phyloP scores from a whole-genome alignment of 2,888 invertebrate species.

The Agrochola lota region DNA sequence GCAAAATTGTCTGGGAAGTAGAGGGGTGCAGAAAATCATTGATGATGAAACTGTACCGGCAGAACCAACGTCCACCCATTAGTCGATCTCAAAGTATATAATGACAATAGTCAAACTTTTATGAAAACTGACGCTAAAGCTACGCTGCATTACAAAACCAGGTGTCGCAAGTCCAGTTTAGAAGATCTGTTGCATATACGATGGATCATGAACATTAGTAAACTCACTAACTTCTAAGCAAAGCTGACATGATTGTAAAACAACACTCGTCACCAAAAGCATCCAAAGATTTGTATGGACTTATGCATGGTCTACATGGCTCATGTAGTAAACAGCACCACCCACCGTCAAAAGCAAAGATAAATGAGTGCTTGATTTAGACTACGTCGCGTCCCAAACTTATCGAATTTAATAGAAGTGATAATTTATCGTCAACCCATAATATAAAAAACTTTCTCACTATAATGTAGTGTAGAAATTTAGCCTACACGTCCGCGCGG shows the following conservation, averaged over 20 bases:
- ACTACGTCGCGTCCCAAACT: neutral
- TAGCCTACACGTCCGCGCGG: constrained; percentile 50
- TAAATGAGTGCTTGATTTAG: neutral
- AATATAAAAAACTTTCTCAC: constrained; percentile 26
- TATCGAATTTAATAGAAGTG: neutral
- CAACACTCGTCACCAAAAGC: neutral
- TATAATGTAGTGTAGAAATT: constrained; percentile 68
- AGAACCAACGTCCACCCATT: neutral
- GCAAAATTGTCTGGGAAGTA: constrained; percentile 8
- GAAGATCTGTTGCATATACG: neutral
- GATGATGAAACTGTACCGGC: neutral
- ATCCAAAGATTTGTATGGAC: neutral
- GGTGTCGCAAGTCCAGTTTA: neutral
- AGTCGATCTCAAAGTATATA: neutral
- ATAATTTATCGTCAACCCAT: constrained; percentile 15
- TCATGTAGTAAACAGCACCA: too few species aligned
- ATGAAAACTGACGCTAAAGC: neutral
- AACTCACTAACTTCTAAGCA: neutral
- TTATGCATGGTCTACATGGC: neutral
- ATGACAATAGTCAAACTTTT: neutral
- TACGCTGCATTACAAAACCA: neutral
- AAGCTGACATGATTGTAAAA: neutral
- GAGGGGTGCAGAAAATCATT: too few species aligned
- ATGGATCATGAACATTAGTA: neutral
- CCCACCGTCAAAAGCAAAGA: neutral